A percentile compares a stretch with the other conserved stretches of the same genome.
phyloP scores from a whole-genome alignment of 2,888 invertebrate species.

The Drosophila suboccidentalis region DNA sequence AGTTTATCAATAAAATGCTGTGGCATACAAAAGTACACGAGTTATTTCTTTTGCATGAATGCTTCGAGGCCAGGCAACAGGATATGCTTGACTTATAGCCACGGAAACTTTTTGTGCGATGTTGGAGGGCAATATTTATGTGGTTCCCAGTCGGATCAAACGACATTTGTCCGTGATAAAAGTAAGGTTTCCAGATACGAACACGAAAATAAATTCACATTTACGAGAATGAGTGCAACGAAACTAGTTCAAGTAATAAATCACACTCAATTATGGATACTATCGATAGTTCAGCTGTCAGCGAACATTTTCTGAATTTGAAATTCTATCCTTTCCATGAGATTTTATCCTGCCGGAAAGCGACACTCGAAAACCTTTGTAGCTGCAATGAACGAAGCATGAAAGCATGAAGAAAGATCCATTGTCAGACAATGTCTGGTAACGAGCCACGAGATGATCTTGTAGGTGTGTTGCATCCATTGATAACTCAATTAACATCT shows the following conservation, averaged over 20 bases:
- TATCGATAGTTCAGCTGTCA: slow-evolving; percentile 56
- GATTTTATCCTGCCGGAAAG: slow-evolving; percentile 56
- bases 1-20: slow-evolving; percentile 79
- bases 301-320: slow-evolving; percentile 37
- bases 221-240: neutral
- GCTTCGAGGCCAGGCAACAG: slow-evolving; percentile 55
- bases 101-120: slow-evolving; percentile 63
- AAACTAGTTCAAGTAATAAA: slow-evolving; percentile 42
- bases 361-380: slow-evolving; percentile 54
- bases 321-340: slow-evolving; percentile 49
- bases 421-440: slow-evolving; percentile 33
- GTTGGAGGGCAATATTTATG: slow-evolving; percentile 57
- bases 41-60: slow-evolving; percentile 79
- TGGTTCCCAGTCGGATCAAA: slow-evolving; percentile 41
- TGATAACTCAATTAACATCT: slow-evolving; percentile 78
- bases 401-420: slow-evolving; percentile 35
- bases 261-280: slow-evolving; percentile 27
- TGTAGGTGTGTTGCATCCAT: slow-evolving; percentile 55
- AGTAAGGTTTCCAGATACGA: slow-evolving; percentile 21
- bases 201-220: slow-evolving; percentile 12
- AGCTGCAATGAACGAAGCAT: slow-evolving; percentile 43
- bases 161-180: slow-evolving; percentile 32
- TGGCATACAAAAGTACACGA: slow-evolving; percentile 75
- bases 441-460: slow-evolving; percentile 13
- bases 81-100: slow-evolving; percentile 66